These are phyloP conservation scores for Pseudomugil gertrudae DNA, from an alignment of 2,797 vertebrate genomes.

Conservation along the genomic window DNA sequence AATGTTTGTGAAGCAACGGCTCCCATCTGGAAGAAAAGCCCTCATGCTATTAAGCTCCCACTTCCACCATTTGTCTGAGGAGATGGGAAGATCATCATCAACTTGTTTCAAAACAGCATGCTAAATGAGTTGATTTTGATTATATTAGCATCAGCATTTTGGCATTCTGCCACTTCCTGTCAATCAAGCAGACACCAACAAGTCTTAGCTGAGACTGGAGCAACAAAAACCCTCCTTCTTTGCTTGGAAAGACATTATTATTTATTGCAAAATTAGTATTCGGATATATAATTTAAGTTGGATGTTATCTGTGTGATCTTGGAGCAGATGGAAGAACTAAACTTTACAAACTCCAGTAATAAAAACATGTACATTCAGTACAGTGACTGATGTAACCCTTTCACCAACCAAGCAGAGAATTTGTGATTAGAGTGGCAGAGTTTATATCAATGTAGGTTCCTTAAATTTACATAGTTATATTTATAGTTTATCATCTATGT, in stretches of 20 bases:
- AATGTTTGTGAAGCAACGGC: background rate
- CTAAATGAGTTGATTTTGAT: constrained; percentile 2
- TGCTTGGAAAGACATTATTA: background rate
- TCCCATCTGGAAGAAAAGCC: background rate
- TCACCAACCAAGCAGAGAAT: background rate
- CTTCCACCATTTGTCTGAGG: background rate
- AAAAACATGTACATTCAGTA: background rate
- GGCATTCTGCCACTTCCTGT: background rate
- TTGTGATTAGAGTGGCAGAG: background rate
- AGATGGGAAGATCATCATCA: background rate
- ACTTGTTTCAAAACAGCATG: background rate
- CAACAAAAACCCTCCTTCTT: background rate
- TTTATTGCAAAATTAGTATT: background rate
- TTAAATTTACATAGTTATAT: constrained; percentile 42
- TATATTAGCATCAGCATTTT: background rate
- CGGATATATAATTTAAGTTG: background rate
- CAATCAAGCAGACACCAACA: constrained; percentile 6
- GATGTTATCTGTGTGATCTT: background rate
- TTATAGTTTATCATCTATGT: constrained; percentile 51
- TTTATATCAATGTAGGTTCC: constrained; percentile 6
- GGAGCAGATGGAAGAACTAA: background rate
- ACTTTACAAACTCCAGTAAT: background rate
- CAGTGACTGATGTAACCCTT: constrained; percentile 1
- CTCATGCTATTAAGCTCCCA: background rate
- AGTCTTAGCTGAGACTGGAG: background rate